These are phyloP conservation scores for Fabriciana adippe DNA, from an alignment of 2,888 invertebrate genomes.

Conservation along the genomic window DNA sequence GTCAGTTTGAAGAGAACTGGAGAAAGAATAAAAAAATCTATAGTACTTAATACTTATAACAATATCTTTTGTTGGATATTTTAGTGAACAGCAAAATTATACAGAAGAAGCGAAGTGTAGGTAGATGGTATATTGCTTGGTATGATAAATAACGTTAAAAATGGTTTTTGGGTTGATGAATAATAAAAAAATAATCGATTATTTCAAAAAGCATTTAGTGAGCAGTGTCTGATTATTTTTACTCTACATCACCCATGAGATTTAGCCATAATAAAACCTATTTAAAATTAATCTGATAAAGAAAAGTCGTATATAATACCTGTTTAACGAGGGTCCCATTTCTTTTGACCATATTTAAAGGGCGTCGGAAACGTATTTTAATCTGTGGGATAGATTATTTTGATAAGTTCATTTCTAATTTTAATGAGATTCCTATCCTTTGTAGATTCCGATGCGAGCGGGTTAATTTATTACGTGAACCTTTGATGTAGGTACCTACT, in stretches of 20 bases:
- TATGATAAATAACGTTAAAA: neutral
- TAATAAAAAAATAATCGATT: neutral
- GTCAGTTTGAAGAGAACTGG: no score
- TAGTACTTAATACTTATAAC: no score
- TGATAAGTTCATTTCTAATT: conserved; percentile 47
- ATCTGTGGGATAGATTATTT: conserved; percentile 41
- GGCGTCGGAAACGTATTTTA: conserved; percentile 40
- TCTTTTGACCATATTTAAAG: conserved; percentile 40
- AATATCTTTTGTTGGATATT: no score
- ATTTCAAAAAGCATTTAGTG: no score
- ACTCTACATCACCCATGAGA: conserved; percentile 19
- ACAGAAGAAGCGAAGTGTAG: neutral
- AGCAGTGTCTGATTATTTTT: conserved; percentile 3
- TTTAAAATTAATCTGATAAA: conserved; percentile 56
- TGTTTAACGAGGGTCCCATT: conserved; percentile 53
- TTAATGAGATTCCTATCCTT: conserved; percentile 45
- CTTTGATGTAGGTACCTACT: conserved; percentile 20
- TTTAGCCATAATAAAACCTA: conserved; percentile 40
- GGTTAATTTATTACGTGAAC: conserved; percentile 26
- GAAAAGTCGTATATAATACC: conserved; percentile 45
- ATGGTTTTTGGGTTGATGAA: neutral
- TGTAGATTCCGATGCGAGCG: conserved; percentile 21
- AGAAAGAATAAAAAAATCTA: no score
- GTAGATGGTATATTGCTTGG: neutral
- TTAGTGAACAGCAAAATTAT: no score